Evolutionary conservation across 2,797 vertebrate species (phyloP), one percentile per base, ranked within the genome.

Genomic region (Acanthornis magna): DNA sequence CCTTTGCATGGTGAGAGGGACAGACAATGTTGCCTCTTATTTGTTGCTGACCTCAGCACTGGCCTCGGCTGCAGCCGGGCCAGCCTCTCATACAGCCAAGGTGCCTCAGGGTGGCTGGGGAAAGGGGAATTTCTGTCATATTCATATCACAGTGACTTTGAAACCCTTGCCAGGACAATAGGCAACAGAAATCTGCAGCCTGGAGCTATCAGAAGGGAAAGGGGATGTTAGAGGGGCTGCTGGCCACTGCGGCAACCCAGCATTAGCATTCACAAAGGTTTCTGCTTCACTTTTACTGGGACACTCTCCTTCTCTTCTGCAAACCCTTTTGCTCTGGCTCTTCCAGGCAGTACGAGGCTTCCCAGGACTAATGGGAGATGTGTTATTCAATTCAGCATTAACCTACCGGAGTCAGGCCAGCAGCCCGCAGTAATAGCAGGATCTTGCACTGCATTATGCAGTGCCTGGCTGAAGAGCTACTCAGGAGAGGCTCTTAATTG

Each of bases 21-120:
- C 80, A 97, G 96, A 98, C 97, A 98, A 98, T 98, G 97, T 97
- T 88, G 92, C 91, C 97, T 97, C 97, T 98, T 97, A 98, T 97
- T 97, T 98, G 96, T 54, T 91, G 96, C 96, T 97, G 97, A 98
- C 97, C 98, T 97, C 97, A 97, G 97, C 95, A 96, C 97, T 98
- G 97, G 96, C 97, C 96, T 89, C 84, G 30, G 97, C 97, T 96
- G 97, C 91, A 93, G 97, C 93, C 16, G 0, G 80, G 96, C 95
- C 96, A 89, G 88, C 87, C 91, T 97, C 96, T 97, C 93, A 95
- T 60, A 94, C 85, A 96, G 95, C 94, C 97, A 97, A 98, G 97
- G 98, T 98, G 98, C 98, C 98, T 97, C 95, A 8, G 97, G 98
- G 97, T 92, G 91, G n/a, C 67, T 2, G 22, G 86, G 95, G 77